Conservation (phyloP, 2,888 invertebrate species). For the Morpho helenor region DNA sequence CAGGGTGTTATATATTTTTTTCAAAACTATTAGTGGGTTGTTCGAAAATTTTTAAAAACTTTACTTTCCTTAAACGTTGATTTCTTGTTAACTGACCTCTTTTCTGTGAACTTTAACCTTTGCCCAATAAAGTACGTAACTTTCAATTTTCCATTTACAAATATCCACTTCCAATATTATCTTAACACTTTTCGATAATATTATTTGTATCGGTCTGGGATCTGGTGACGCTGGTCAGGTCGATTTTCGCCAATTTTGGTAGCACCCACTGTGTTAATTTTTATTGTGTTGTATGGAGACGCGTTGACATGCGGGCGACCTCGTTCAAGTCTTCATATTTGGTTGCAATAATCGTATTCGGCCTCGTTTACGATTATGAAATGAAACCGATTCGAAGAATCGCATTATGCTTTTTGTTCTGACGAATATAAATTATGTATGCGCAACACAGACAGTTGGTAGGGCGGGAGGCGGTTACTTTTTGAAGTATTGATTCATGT, state of each 20-base stretch:
- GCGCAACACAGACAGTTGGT: too few relatives aligned
- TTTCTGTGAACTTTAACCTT: constrained; percentile 1
- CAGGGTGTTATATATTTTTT: neutral
- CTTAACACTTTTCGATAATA: neutral
- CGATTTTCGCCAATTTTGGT: constrained; percentile 54
- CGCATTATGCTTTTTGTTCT: constrained; percentile 2
- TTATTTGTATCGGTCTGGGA: too few relatives aligned
- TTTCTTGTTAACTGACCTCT: constrained; percentile 3
- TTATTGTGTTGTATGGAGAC: constrained; percentile 44
- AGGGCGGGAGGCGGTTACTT: too few relatives aligned
- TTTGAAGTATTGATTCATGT: too few relatives aligned
- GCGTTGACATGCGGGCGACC: constrained; percentile 47
- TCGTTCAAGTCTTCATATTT: constrained; percentile 53
- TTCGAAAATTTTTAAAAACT: constrained; percentile 7
- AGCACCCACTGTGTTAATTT: constrained; percentile 54
- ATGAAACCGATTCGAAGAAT: constrained; percentile 10
- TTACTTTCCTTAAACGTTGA: neutral
- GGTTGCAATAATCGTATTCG: constrained; percentile 43
- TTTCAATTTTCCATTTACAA: constrained; percentile 4
- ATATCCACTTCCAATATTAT: constrained; percentile 5
- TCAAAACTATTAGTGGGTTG: neutral
- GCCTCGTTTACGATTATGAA: constrained; percentile 28
- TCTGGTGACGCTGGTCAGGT: constrained; percentile 13
- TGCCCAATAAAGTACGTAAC: constrained; percentile 6
- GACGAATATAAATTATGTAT: neutral